Base-by-base conservation (phyloP, 2,113 vertebrate species). In the Corydoras maculifer region DNA sequence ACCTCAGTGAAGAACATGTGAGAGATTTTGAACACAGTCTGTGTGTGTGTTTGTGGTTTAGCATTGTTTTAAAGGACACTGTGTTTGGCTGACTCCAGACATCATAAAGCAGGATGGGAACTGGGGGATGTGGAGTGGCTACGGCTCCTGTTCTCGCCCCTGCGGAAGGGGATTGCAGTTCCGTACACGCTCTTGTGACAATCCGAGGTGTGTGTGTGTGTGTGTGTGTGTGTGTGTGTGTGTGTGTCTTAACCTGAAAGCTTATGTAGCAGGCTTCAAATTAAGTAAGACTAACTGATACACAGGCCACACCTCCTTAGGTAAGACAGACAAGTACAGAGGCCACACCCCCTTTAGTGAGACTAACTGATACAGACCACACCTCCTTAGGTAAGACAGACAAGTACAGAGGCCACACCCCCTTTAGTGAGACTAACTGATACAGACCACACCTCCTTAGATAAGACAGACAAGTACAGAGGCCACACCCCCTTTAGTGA, bases 11-110 rank as follows among this genome's bases (percentile, higher is more conserved):
- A 43, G 35, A 43, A 43, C 35, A 43, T 4, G 4, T 43, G 2
- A 43, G 18, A 25, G 18, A 25, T 25, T 43, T 43, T 43, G 4
- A 43, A 43, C 7, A 43, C 35, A 4, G 35, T 43, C 14, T 63
- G 31, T 50, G 48, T 18, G 25, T 53, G 5, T 77, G 18, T 72
- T 10, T 43, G 48, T 35, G 9, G n/a, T 11, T 64, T 80, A 99
- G 96, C 94, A 98, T 69, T 99, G 97, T 87, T 99, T 98, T 81
- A 98, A 96, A 89, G 97, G 97, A 69, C 94, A 97, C 82, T 99
- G 97, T 83, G 93, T 97, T 86, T 96, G 93, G 93, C 86, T 98
- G 57, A 98, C 94, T 0, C 91, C 93, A 10, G 95, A 98, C 84
- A 92, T 98, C 83, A 90, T 97, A 80, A 95, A 95, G 78, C 93